Percentiles rank a stretch among this genome's conserved stretches.
phyloP scores from a whole-genome alignment of 2,888 invertebrate species.

The Rotaria sp. region DNA sequence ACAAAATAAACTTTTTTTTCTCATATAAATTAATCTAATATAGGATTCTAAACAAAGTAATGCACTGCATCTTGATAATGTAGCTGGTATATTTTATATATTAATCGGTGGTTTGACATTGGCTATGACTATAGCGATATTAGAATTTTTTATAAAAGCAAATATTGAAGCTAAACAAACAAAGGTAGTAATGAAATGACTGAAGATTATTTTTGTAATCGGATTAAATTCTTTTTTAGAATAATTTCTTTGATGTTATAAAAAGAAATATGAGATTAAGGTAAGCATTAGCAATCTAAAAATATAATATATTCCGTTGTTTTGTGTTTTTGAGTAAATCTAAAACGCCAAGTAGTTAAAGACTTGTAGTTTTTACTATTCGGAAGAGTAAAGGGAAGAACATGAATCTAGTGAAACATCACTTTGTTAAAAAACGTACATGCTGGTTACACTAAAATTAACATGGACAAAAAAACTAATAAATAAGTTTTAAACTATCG shows the following conservation, averaged over 20 bases:
- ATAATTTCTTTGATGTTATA: constrained; percentile 15
- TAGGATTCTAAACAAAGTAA: constrained; percentile 62
- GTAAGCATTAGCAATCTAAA: background rate
- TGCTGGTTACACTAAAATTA: no score
- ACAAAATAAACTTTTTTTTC: background rate
- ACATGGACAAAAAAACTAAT: no score
- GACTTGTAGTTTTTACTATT: background rate
- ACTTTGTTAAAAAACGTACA: no score
- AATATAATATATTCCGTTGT: no score
- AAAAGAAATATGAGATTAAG: constrained; percentile 21
- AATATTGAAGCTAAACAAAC: constrained; percentile 50
- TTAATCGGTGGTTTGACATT: constrained; percentile 83
- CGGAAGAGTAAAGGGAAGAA: no score
- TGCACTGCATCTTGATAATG: constrained; percentile 86
- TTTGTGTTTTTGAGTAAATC: no score
- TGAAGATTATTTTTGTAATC: background rate
- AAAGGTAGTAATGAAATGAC: constrained; percentile 45
- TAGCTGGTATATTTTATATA: constrained; percentile 98
- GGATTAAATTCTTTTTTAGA: background rate
- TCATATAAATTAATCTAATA: constrained; percentile 4
- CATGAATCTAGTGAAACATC: no score
- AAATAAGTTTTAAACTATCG: no score
- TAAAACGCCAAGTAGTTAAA: background rate
- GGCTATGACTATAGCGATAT: constrained; percentile 79
- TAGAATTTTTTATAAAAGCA: constrained; percentile 85